Evolutionary conservation across 2,888 invertebrate genomes (phyloP).

Genomic region (Cacoxenus indagator): DNA sequence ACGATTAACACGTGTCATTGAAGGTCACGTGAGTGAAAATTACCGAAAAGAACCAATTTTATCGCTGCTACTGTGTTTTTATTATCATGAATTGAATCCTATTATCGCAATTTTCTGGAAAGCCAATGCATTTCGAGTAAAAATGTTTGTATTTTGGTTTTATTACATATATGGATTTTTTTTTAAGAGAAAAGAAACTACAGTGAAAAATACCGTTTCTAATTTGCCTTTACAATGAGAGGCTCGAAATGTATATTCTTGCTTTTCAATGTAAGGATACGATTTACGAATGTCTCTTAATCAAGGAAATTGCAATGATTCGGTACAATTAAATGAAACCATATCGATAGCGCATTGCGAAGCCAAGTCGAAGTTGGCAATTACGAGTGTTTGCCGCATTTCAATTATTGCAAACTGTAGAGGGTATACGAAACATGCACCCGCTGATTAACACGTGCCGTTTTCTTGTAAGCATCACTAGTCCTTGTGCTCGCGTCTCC

Average conservation of each 20-base stretch:
- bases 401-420: neutral
- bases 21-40: conserved; percentile 2
- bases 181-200: neutral
- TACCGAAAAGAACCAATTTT: neutral
- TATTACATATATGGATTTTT: no score
- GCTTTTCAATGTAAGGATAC: no score
- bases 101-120: neutral
- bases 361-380: neutral
- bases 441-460: conserved; percentile 64
- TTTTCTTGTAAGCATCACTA: conserved; percentile 24
- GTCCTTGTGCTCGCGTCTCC: conserved; percentile 17
- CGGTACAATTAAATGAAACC: neutral
- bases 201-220: neutral
- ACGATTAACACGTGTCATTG: neutral
- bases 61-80: neutral
- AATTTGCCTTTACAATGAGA: no score
- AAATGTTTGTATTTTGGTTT: neutral
- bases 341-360: neutral
- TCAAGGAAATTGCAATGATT: neutral
- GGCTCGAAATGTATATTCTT: no score
- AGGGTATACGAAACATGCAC: conserved; percentile 30
- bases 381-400: neutral
- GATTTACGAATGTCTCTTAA: no score
- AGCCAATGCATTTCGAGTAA: conserved; percentile 3
- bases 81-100: neutral